These are phyloP conservation scores for Pangasius macronema DNA, from an alignment of 2,797 vertebrate species.

Conservation along the genomic window DNA sequence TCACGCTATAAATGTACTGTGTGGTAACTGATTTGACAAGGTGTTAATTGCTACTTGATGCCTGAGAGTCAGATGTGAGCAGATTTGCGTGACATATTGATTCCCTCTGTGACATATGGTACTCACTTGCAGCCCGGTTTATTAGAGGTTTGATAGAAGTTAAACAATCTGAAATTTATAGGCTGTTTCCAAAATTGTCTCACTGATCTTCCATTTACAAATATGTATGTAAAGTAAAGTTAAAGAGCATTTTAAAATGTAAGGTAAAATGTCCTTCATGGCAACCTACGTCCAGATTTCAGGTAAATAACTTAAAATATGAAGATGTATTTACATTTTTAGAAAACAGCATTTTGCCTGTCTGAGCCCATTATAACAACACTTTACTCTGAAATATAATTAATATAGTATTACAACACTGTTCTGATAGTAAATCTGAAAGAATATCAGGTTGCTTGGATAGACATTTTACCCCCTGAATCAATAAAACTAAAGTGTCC, in stretches of 20 bases:
- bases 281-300: neutral
- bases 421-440: neutral
- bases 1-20: neutral
- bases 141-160: conserved; percentile 1
- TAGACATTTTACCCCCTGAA: neutral
- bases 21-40: conserved; percentile 10
- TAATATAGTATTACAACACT: neutral
- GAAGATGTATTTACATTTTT: neutral
- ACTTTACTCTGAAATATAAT: neutral
- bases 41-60: conserved; percentile 26
- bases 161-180: neutral
- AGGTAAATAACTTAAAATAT: neutral
- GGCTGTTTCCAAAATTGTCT: neutral
- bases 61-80: conserved; percentile 3
- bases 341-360: neutral
- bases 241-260: neutral
- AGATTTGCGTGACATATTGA: conserved; percentile 10
- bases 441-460: neutral
- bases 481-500: neutral
- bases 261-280: neutral
- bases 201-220: neutral
- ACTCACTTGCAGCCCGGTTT: neutral
- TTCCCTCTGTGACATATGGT: conserved; percentile 6
- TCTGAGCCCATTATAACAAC: neutral
- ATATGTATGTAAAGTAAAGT: neutral